Evolutionary conservation across 1,140 invertebrate genomes (phyloP), one percentile per base, ranked within the genome.

Genomic region (Archivesica marissinica): DNA sequence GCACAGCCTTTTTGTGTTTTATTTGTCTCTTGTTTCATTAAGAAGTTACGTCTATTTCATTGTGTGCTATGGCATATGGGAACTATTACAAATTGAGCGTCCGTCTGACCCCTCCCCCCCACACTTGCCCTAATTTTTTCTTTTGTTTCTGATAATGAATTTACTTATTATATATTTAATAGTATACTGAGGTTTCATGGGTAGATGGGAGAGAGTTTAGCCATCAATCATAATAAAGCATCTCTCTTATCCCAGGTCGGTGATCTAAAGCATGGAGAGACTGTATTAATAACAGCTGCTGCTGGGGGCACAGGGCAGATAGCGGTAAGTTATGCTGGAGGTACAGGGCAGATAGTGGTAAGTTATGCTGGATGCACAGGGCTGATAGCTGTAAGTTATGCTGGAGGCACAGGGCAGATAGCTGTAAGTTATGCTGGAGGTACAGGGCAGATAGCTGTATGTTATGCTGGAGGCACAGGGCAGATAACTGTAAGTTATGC

Each of bases 251-350:
- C 59, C 2, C 52, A 92, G 92, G 72, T 88, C 84, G 91, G 89
- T 68, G 86, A 91, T n/a, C 86, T 93, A 13, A 91, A 91, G 78
- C 28, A 88, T 85, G 89, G 89, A 77, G 92, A 94, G 38, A 94
- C 90, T 61, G 94, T 94, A 13, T 81, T 94, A 20, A 88, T 94
- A 0, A 83, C 80, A 90, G 93, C 94, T 90, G 94, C 94, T 59
- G 94, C 94, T 23, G 94, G 94, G 7, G 94, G 94, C 7, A 93
- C 93, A 33, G 94, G 93, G 39, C 92, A 93, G 85, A 92, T 94
- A 86, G 94, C 93, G 76, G 94, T 92, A 84, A 90, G 90, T 91
- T n/a, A n/a, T n/a, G n/a, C n/a, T n/a, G n/a, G n/a, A n/a, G n/a
- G 15, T 64, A 33, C 30, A 7, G 17, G 44, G 17, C 44, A 47